Percentiles rank a stretch among this genome's conserved stretches.
phyloP scores from a whole-genome alignment of 2,797 vertebrate genomes.

The Eupleurogrammus muticus region DNA sequence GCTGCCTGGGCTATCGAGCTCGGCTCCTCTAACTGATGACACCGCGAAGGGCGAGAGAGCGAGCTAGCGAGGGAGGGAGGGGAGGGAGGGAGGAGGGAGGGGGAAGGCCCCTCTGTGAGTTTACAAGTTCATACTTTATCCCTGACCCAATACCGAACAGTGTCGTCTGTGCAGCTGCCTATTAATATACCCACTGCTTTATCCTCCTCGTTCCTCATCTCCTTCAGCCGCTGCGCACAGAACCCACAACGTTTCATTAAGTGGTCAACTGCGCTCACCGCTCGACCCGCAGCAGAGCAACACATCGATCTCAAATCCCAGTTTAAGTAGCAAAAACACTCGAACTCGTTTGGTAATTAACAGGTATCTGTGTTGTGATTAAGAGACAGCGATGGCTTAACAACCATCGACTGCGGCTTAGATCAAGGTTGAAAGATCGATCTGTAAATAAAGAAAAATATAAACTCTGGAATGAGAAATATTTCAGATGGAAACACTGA shows the following conservation, averaged over 20 bases:
- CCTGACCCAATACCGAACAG: conserved; percentile 83
- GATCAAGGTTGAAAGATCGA: conserved; percentile 79
- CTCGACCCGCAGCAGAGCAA: conserved; percentile 67
- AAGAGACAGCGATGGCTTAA: conserved; percentile 82
- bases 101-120: conserved; percentile 82
- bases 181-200: conserved; percentile 80
- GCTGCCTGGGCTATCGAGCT: conserved; percentile 69
- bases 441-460: conserved; percentile 69
- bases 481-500: conserved; percentile 28
- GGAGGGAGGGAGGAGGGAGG: conserved; percentile 42
- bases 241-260: conserved; percentile 77
- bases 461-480: conserved; percentile 45
- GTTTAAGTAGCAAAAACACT: conserved; percentile 85
- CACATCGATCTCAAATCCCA: conserved; percentile 82
- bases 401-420: conserved; percentile 84
- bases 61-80: conserved; percentile 51
- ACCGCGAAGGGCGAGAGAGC: conserved; percentile 69
- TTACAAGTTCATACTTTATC: conserved; percentile 89
- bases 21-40: conserved; percentile 78
- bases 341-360: conserved; percentile 87
- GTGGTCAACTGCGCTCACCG: conserved; percentile 65
- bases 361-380: conserved; percentile 88
- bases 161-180: conserved; percentile 79
- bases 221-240: conserved; percentile 48
- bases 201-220: conserved; percentile 73